Percentiles rank a stretch among this genome's conserved stretches.
Evolutionary conservation across 2,113 vertebrate genomes (phyloP).

Genomic region (Poicephalus meyeri): DNA sequence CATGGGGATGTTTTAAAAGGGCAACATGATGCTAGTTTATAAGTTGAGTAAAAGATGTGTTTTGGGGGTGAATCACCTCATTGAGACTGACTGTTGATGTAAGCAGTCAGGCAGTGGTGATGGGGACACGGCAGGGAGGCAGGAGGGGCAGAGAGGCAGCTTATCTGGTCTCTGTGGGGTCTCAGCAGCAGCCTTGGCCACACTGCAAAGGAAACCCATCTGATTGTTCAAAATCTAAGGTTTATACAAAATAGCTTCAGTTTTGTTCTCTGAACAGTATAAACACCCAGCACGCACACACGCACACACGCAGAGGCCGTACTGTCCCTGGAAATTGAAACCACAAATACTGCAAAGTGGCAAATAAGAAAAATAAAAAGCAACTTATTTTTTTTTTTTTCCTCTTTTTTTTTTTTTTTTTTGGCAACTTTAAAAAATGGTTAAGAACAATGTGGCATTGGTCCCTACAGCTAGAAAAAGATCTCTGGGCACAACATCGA

Average conservation of each 20-base stretch:
- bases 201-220: background rate
- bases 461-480: slow-evolving; percentile 72
- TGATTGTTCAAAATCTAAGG: slow-evolving; percentile 17
- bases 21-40: background rate
- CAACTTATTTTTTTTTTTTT: slow-evolving; percentile 38
- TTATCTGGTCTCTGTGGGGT: background rate
- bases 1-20: background rate
- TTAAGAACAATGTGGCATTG: slow-evolving; percentile 75
- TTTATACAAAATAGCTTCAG: slow-evolving; percentile 69
- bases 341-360: slow-evolving; percentile 79
- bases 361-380: slow-evolving; percentile 71
- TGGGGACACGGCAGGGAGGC: background rate
- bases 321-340: slow-evolving; percentile 67
- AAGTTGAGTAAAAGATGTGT: background rate
- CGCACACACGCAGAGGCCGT: background rate
- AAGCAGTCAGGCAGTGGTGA: background rate
- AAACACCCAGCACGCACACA: slow-evolving; percentile 49
- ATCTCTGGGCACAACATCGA: slow-evolving; percentile 59
- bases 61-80: background rate
- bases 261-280: slow-evolving; percentile 51
- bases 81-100: background rate
- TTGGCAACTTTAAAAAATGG: slow-evolving; percentile 60
- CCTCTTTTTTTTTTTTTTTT: background rate
- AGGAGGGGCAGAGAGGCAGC: background rate
- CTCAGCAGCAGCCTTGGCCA: background rate